Evolutionary conservation across 2,113 vertebrate species (phyloP).

Genomic region (Galemys pyrenaicus): DNA sequence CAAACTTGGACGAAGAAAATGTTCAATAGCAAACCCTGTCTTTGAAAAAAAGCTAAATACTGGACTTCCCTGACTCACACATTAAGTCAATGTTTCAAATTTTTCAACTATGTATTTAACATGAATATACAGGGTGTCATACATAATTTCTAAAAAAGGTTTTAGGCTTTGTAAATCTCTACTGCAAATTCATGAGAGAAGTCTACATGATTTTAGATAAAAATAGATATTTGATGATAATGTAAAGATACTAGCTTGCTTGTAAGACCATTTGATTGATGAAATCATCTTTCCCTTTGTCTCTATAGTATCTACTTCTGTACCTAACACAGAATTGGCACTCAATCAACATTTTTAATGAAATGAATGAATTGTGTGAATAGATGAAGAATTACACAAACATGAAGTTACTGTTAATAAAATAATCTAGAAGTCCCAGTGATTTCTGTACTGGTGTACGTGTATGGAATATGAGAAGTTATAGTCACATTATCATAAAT

Average conservation of each 20-base stretch:
- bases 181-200: not conserved
- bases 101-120: not conserved
- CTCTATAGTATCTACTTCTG: not conserved
- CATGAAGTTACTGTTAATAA: not conserved
- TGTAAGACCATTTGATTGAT: not conserved
- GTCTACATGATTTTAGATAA: not conserved
- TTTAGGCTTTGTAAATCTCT: not conserved
- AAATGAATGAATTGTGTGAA: not conserved
- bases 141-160: not conserved
- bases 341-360: not conserved
- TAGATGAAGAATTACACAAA: not conserved
- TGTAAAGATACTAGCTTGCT: not conserved
- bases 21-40: not conserved
- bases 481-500: not conserved
- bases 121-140: not conserved
- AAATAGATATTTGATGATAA: not conserved
- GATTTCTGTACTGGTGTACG: not conserved
- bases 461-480: not conserved
- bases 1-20: constrained; percentile 24
- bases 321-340: not conserved
- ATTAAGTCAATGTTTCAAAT: not conserved
- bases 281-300: not conserved
- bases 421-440: not conserved
- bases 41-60: constrained; percentile 41
- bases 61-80: not conserved